Evolutionary conservation across 1,140 invertebrate species (phyloP), one percentile per base, ranked within the genome.

Genomic region (Geopemphigus sp.): DNA sequence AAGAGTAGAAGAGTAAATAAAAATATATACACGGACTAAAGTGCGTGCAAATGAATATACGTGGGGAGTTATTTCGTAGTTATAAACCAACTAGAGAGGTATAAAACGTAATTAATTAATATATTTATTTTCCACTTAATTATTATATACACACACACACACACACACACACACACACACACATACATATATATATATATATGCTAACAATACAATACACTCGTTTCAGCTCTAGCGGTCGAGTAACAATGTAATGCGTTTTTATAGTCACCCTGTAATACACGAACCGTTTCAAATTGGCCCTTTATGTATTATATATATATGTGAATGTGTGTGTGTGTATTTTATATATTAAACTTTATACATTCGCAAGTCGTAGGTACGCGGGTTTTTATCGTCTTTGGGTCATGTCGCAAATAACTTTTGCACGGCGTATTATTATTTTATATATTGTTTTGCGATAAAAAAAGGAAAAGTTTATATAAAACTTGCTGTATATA

Each of bases 381-480:
- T 56, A 56, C 19, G 19, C 61, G 17, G 45, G 39, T 5, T 68
- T 68, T 68, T 68, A 68, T 68, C 45, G 64, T 50, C 45, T 68
- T 17, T 2, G 22, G 39, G 64, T 68, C 64, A 24, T 68, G 39
- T 50, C 1, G 22, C 22, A 15, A 68, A 47, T 50, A 26, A 50
- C 39, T 50, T 68, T 68, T 50, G 45, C 22, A 47, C 22, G 29
- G 22, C 22, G 11, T 68, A 12, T 50, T 50, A 50, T 50, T 10
- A 12, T 50, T 12, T 50, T 50, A 50, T 68, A 68, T 68, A 68
- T 68, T 22, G 64, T 68, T 68, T 68, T 8, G 64, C 5, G 0
- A 68, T 50, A 68, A 68, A 68, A 47, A 68, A 63, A 61, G 26
- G 26, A 61, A 26, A 68, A 68, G 47, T 68, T 24, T 24, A 47